phyloP scores from a whole-genome alignment of 2,888 invertebrate species.

The Leptopilina myrica region DNA sequence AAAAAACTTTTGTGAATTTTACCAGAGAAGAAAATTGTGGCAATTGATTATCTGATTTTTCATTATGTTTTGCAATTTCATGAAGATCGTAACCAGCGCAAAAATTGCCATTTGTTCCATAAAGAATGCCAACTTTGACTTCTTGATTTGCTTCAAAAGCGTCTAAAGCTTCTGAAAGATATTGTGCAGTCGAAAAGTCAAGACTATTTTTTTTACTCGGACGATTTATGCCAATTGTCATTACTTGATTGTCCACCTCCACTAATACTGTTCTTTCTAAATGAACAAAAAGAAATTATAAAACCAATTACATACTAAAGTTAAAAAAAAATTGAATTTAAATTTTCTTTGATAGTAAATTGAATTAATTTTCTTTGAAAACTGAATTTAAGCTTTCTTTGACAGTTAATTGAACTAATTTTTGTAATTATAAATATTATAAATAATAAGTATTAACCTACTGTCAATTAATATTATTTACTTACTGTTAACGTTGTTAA shows the following conservation, averaged over 20 bases:
- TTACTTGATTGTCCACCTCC: slow-evolving; percentile 79
- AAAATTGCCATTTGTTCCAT: slow-evolving; percentile 95
- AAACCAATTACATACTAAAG: too few relatives aligned
- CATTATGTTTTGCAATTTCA: slow-evolving; percentile 80
- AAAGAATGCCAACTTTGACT: slow-evolving; percentile 86
- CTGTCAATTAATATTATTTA: too few relatives aligned
- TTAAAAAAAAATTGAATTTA: too few relatives aligned
- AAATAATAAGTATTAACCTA: too few relatives aligned
- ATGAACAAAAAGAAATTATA: neutral
- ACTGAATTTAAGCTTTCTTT: too few relatives aligned
- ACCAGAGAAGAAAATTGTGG: slow-evolving; percentile 71
- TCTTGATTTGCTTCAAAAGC: slow-evolving; percentile 88
- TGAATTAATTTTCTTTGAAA: too few relatives aligned
- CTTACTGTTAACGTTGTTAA: too few relatives aligned
- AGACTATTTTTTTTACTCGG: slow-evolving; percentile 91
- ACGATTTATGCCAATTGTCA: slow-evolving; percentile 91
- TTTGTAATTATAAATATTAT: too few relatives aligned
- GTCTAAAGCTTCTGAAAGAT: slow-evolving; percentile 85
- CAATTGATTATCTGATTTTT: slow-evolving; percentile 62
- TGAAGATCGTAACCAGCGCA: slow-evolving; percentile 94
- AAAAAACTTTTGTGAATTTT: slow-evolving; percentile 45
- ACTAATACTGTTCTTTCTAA: slow-evolving; percentile 18
- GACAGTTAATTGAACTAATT: too few relatives aligned
- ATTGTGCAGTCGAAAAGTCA: slow-evolving; percentile 82
- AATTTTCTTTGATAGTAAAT: too few relatives aligned